Evolutionary conservation across 2,113 vertebrate genomes (phyloP).

Genomic region (Ceyx margarethae): DNA sequence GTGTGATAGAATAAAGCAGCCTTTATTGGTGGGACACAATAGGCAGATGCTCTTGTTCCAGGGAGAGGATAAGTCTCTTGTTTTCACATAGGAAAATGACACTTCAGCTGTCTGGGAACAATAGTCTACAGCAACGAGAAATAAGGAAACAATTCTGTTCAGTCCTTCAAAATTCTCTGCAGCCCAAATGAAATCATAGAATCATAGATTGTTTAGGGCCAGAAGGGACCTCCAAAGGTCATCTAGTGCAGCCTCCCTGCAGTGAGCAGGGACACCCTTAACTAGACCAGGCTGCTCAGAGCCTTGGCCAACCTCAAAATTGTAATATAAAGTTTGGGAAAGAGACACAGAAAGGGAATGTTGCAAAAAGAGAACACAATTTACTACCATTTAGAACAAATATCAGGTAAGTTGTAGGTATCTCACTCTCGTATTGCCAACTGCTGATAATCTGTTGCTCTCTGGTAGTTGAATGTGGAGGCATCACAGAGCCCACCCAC

Average conservation of each 20-base stretch:
- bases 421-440: neutral
- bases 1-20: neutral
- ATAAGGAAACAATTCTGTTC: neutral
- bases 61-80: neutral
- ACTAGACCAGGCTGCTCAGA: no score
- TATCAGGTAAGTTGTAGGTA: neutral
- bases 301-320: neutral
- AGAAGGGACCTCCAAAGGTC: no score
- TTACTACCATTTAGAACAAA: neutral
- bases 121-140: neutral
- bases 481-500: neutral
- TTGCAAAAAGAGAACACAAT: neutral
- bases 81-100: neutral
- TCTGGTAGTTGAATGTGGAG: neutral
- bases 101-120: neutral
- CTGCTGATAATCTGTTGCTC: neutral
- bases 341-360: neutral
- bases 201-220: no score
- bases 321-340: neutral
- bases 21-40: neutral
- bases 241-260: no score
- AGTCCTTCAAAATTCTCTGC: neutral
- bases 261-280: no score
- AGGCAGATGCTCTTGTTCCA: neutral
- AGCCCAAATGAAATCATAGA: neutral